phyloP scores from a whole-genome alignment of 2,113 vertebrate species.

The Tachycineta bicolor region DNA sequence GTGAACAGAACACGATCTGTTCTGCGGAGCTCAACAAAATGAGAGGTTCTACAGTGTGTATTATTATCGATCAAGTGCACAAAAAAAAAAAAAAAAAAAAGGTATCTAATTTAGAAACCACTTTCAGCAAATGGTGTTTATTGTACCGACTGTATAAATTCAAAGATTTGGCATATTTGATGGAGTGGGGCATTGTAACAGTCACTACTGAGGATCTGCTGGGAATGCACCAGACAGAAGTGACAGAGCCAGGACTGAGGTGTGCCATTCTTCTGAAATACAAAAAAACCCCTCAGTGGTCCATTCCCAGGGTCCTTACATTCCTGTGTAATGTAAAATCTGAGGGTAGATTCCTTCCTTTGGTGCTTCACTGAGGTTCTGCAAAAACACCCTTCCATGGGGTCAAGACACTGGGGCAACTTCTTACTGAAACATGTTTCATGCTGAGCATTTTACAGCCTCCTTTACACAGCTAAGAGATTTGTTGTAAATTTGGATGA shows the following conservation, averaged over 20 bases:
- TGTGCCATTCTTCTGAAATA: background rate
- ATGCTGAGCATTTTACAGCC: background rate
- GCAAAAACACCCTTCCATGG: background rate
- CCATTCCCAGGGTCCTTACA: background rate
- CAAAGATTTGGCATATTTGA: background rate
- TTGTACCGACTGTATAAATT: background rate
- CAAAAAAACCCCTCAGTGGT: background rate
- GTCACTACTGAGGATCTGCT: background rate
- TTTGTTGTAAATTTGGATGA: background rate
- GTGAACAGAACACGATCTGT: background rate
- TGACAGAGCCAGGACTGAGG: background rate
- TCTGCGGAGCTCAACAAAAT: background rate
- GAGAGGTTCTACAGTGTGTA: background rate
- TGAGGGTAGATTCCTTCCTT: background rate
- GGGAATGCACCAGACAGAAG: background rate
- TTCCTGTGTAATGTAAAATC: background rate
- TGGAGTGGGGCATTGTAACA: background rate
- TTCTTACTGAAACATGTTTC: background rate
- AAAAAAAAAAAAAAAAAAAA: background rate
- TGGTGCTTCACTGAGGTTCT: background rate
- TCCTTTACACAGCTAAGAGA: background rate
- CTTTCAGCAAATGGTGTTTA: background rate
- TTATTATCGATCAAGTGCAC: background rate
- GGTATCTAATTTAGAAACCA: background rate
- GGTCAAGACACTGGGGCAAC: background rate